Evolutionary conservation across 2,113 vertebrate species (phyloP).

Genomic region (Dinomys branickii): DNA sequence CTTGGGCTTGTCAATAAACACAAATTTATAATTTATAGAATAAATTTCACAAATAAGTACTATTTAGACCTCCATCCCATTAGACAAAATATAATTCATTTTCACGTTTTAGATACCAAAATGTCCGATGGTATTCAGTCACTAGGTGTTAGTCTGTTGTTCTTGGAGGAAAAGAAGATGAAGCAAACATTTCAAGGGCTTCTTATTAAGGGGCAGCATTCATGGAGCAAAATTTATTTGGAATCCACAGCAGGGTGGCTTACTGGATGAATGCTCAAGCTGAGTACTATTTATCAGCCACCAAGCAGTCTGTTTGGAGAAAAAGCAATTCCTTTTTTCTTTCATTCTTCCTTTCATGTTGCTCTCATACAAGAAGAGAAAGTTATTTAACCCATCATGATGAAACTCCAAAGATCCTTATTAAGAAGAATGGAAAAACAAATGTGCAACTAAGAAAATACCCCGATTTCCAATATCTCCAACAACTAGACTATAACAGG

Average conservation of each 20-base stretch:
- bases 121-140: neutral
- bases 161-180: neutral
- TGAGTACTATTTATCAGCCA: neutral
- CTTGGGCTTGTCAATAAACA: conserved; percentile 34
- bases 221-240: conserved; percentile 5
- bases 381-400: neutral
- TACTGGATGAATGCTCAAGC: neutral
- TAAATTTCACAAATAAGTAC: conserved; percentile 24
- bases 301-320: neutral
- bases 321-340: neutral
- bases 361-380: neutral
- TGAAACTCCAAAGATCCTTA: conserved; percentile 26
- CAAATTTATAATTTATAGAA: conserved; percentile 20
- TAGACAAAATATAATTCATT: conserved; percentile 32
- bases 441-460: neutral
- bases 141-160: conserved; percentile 20
- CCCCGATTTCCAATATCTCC: neutral
- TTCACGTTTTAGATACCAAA: conserved; percentile 49
- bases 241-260: neutral
- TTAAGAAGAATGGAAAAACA: neutral
- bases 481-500: neutral
- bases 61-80: neutral
- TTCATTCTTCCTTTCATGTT: neutral
- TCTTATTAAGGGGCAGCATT: neutral
- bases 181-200: neutral